These are phyloP conservation scores for Andrena camellia DNA, from an alignment of 2,888 invertebrate genomes.

Conservation along the genomic window DNA sequence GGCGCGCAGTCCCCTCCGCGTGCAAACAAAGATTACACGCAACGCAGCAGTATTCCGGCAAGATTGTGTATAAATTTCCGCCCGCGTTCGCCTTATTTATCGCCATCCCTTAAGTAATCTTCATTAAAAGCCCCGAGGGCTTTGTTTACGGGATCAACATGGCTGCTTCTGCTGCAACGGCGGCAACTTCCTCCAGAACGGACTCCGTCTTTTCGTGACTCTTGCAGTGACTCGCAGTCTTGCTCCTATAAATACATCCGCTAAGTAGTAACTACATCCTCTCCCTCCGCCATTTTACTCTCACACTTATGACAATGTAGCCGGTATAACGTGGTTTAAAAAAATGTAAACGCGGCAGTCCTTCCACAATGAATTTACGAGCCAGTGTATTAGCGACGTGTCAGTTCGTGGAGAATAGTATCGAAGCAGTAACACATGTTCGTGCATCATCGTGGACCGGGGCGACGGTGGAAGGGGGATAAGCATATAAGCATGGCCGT, in stretches of 20 bases:
- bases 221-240: not conserved
- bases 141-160: constrained; percentile 13
- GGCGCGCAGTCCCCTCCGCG: not conserved
- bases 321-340: not conserved
- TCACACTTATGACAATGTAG: too few relatives aligned
- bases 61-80: not conserved
- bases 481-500: constrained; percentile 70
- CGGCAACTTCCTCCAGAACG: not conserved
- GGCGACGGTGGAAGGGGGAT: constrained; percentile 47
- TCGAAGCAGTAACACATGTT: constrained; percentile 8
- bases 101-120: constrained; percentile 11
- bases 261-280: too few relatives aligned
- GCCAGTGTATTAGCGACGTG: not conserved
- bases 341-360: not conserved
- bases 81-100: constrained; percentile 11
- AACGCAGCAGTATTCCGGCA: not conserved
- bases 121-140: constrained; percentile 17
- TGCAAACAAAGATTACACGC: not conserved
- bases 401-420: not conserved
- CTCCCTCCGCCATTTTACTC: too few relatives aligned
- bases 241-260: too few relatives aligned
- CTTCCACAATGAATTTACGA: not conserved
- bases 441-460: constrained; percentile 35
- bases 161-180: not conserved
- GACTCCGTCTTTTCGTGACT: not conserved